A percentile compares a stretch with the other conserved stretches of the same genome.
Conservation (phyloP, 2,888 invertebrate species). For the Leucoptera coffeella region DNA sequence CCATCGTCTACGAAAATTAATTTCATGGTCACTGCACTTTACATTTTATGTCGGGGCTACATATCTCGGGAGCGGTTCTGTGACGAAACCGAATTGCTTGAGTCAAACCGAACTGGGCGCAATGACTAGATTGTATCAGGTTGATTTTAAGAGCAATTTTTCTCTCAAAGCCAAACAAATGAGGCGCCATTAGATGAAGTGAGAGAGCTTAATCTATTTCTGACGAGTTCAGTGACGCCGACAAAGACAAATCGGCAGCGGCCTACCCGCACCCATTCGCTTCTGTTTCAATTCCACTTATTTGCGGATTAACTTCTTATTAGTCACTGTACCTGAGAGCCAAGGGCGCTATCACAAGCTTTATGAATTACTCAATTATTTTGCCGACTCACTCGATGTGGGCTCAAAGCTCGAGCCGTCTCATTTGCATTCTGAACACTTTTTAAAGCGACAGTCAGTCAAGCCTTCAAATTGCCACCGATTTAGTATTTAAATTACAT, state of each 20-base stretch:
- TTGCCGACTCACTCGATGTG: conserved; percentile 17
- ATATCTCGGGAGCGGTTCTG: conserved; percentile 8
- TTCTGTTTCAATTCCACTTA: conserved; percentile 54
- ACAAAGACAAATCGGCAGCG: conserved; percentile 53
- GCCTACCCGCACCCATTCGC: conserved; percentile 52
- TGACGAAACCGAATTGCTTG: conserved; percentile 22
- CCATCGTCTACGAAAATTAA: no score
- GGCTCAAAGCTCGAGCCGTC: conserved; percentile 2
- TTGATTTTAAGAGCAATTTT: conserved; percentile 47
- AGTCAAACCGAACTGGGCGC: conserved; percentile 41
- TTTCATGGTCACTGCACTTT: no score
- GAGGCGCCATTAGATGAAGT: conserved; percentile 53
- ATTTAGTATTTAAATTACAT: no score
- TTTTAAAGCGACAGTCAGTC: no score
- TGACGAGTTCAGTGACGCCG: conserved; percentile 55
- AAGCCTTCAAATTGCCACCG: no score
- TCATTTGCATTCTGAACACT: conserved; percentile 1
- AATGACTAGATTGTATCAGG: conserved; percentile 41
- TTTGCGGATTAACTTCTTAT: conserved; percentile 55
- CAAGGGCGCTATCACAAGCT: conserved; percentile 38
- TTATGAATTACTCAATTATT: conserved; percentile 52
- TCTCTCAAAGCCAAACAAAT: conserved; percentile 53
- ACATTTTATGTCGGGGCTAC: conserved; percentile 6
- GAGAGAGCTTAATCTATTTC: conserved; percentile 55
- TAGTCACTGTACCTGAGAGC: conserved; percentile 41